Conservation (phyloP, 2,888 invertebrate genomes). For the Hirtodrosophila cameraria region DNA sequence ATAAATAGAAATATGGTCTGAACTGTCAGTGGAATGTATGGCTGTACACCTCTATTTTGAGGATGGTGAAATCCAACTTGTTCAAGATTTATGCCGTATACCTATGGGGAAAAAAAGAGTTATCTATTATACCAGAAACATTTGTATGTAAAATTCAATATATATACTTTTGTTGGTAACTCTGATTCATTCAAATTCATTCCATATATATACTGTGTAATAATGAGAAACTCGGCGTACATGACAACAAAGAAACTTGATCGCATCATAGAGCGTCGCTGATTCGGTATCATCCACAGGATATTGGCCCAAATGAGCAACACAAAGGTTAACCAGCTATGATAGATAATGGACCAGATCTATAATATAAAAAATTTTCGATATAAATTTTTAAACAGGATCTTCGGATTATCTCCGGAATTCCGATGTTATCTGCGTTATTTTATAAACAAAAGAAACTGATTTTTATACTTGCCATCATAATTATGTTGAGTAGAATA, state of each 20-base stretch:
- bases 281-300: conserved; percentile 98
- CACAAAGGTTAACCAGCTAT: conserved; percentile 98
- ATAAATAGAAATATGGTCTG: conserved; percentile 94
- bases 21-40: conserved; percentile 90
- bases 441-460: too few relatives aligned
- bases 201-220: conserved; percentile 94
- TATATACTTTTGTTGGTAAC: conserved; percentile 87
- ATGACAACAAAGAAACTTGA: conserved; percentile 95
- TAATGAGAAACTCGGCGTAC: conserved; percentile 93
- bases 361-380: conserved; percentile 84
- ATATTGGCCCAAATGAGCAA: conserved; percentile 96
- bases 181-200: conserved; percentile 93
- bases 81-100: conserved; percentile 87
- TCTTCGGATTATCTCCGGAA: too few relatives aligned
- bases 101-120: conserved; percentile 80
- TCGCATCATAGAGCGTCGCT: conserved; percentile 94
- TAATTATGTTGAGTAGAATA: conserved; percentile 92
- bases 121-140: too few relatives aligned
- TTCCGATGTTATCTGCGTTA: too few relatives aligned
- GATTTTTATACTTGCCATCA: conserved; percentile 89
- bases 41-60: conserved; percentile 84
- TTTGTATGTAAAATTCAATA: background rate
- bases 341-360: conserved; percentile 99
- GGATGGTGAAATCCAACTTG: conserved; percentile 93
- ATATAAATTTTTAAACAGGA: background rate